Conservation (phyloP, 2,113 vertebrate species). For the Pipra filicauda region DNA sequence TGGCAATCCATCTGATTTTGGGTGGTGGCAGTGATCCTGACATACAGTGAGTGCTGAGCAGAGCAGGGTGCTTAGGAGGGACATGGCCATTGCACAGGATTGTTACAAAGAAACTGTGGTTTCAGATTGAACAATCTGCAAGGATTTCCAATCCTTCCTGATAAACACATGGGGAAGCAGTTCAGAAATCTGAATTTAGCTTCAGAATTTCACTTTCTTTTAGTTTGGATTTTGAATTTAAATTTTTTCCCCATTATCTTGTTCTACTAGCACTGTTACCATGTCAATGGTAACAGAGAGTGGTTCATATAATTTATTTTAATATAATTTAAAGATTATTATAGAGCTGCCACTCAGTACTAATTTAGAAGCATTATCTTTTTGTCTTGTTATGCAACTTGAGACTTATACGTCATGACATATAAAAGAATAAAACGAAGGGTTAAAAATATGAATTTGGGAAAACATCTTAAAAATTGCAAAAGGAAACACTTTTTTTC, state of each 20-base stretch:
- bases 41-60: not conserved
- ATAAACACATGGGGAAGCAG: not conserved
- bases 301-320: not conserved
- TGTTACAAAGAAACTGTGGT: not conserved
- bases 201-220: not conserved
- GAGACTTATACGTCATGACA: not conserved
- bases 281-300: not conserved
- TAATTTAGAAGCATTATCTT: not conserved
- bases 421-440: not conserved
- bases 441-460: slow-evolving; percentile 16
- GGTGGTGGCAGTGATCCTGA: not conserved
- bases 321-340: slow-evolving; percentile 9
- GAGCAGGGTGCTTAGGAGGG: not conserved
- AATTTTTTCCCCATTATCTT: not conserved
- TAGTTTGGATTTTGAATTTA: not conserved
- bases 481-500: not conserved
- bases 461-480: not conserved
- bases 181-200: not conserved
- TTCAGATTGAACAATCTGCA: not conserved
- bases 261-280: not conserved
- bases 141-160: not conserved
- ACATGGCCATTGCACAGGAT: not conserved
- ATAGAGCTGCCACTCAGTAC: not conserved
- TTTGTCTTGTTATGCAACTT: not conserved
- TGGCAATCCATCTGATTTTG: rapidly evolving